Conservation (phyloP, 1,140 invertebrate genomes). For the Diachasmimorpha longicaudata region DNA sequence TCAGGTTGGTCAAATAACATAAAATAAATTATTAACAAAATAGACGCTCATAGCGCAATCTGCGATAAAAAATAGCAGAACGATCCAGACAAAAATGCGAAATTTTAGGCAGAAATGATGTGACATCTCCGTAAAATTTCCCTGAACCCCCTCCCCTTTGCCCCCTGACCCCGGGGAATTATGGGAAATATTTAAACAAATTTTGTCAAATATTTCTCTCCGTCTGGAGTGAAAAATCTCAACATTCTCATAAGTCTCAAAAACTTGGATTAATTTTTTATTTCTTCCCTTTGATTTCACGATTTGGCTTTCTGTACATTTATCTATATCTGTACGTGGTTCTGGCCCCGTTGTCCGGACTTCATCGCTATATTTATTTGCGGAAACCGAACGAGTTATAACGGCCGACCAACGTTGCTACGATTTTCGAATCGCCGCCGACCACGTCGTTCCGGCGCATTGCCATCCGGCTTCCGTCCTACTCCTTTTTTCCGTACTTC, state of each 20-base stretch:
- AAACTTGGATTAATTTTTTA: not conserved
- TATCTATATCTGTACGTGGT: not conserved
- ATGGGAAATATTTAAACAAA: too few species aligned
- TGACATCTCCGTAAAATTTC: too few species aligned
- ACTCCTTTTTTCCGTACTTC: not conserved
- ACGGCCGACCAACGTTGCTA: conserved; percentile 19
- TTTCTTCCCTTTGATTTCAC: not conserved
- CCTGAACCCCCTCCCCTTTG: too few species aligned
- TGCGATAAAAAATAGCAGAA: too few species aligned
- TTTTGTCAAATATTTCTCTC: too few species aligned
- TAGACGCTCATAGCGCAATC: too few species aligned
- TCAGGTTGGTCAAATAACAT: too few species aligned
- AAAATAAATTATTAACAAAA: too few species aligned
- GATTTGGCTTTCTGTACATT: not conserved
- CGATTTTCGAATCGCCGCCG: conserved; percentile 37
- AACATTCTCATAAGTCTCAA: not conserved
- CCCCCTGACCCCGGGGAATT: too few species aligned
- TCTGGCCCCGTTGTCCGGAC: conserved; percentile 22
- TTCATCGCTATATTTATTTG: conserved; percentile 27
- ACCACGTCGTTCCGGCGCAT: conserved; percentile 29
- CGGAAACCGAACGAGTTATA: conserved; percentile 28
- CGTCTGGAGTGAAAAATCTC: too few species aligned
- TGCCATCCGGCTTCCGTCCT: conserved; percentile 25
- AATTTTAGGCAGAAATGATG: too few species aligned
- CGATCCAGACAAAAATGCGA: too few species aligned